phyloP scores from a whole-genome alignment of 1,140 invertebrate genomes.

The Brachionus paranguensis region DNA sequence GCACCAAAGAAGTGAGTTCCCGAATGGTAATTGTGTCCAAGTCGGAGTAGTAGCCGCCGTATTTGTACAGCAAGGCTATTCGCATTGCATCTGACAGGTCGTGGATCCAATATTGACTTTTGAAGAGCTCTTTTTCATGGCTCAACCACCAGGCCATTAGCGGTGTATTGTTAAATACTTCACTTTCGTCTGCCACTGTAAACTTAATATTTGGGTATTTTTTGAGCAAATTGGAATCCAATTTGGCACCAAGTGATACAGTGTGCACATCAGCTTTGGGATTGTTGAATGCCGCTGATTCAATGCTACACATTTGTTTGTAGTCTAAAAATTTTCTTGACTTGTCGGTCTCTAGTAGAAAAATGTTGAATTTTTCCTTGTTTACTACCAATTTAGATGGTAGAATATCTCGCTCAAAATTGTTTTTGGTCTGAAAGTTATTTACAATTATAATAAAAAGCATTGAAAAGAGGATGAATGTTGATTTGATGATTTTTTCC shows the following conservation, averaged over 20 bases:
- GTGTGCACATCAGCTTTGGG: neutral
- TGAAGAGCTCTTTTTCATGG: neutral
- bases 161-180: neutral
- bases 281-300: neutral
- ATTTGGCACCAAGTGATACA: neutral
- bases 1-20: neutral
- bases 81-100: conserved; percentile 1
- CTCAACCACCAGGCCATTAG: neutral
- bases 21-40: neutral
- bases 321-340: neutral
- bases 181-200: neutral
- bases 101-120: conserved; percentile 4
- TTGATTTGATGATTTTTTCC: neutral
- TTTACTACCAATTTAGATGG: neutral
- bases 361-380: neutral
- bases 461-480: neutral
- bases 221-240: neutral
- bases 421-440: neutral
- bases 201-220: neutral
- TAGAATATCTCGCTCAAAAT: neutral
- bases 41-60: neutral
- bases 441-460: neutral
- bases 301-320: neutral
- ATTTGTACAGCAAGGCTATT: neutral
- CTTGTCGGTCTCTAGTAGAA: neutral